Conservation (phyloP, 2,113 vertebrate genomes). For the Scomber japonicus region DNA sequence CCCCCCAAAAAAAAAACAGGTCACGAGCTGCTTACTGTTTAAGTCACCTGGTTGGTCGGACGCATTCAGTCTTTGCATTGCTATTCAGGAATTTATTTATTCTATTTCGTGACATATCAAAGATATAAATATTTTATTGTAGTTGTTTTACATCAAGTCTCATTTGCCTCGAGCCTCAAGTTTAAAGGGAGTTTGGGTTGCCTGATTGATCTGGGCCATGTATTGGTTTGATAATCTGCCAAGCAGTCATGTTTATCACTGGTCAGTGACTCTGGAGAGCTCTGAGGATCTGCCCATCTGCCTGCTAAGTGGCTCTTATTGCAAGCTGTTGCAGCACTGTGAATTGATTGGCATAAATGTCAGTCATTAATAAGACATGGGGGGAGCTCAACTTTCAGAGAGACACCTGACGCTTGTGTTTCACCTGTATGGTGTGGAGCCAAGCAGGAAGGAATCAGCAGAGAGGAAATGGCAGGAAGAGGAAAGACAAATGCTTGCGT, state of each 20-base stretch:
- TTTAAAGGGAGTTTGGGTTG: not conserved
- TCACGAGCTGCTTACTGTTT: constrained; percentile 1
- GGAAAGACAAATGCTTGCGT: constrained; percentile 27
- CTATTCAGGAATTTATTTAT: not conserved
- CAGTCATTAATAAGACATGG: constrained; percentile 84
- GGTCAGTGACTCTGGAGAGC: constrained; percentile 57
- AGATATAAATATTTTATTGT: not conserved
- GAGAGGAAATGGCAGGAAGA: constrained; percentile 56
- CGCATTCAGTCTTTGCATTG: not conserved
- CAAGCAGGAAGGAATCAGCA: constrained; percentile 61
- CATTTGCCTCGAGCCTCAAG: not conserved
- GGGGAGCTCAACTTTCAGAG: constrained; percentile 78
- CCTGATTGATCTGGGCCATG: constrained; percentile 30
- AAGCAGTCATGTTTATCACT: constrained; percentile 60
- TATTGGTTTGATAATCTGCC: constrained; percentile 53
- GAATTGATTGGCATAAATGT: constrained; percentile 80
- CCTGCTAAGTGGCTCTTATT: constrained; percentile 75
- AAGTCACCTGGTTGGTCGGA: not conserved
- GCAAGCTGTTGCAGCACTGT: constrained; percentile 60
- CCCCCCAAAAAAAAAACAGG: not conserved
- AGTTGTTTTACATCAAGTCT: not conserved
- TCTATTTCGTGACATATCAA: not conserved
- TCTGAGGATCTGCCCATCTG: constrained; percentile 63
- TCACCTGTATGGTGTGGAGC: constrained; percentile 55
- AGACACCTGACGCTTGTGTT: constrained; percentile 72